Percentiles rank a stretch among this genome's conserved stretches.
Evolutionary conservation across 2,797 vertebrate species (phyloP).

Genomic region (Sebastes iracundus): DNA sequence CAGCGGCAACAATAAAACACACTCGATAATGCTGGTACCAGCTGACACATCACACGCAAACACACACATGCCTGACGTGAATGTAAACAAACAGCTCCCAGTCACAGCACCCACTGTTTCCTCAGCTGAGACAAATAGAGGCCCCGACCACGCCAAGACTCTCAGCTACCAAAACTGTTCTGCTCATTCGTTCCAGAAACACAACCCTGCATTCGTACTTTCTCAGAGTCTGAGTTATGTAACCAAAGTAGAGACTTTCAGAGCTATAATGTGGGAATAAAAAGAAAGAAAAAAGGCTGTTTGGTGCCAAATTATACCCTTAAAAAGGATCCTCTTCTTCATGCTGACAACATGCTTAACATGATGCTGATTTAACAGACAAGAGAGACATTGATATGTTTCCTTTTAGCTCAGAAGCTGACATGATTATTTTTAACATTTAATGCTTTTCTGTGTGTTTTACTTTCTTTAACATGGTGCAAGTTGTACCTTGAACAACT

Average conservation of each 20-base stretch:
- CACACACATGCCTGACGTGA: slow-evolving; percentile 50
- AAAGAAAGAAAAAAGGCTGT: background rate
- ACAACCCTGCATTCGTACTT: background rate
- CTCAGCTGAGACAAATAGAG: slow-evolving; percentile 58
- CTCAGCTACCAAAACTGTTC: slow-evolving; percentile 44
- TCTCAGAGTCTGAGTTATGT: slow-evolving; percentile 17
- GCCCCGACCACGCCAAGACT: background rate
- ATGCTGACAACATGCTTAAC: background rate
- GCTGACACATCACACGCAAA: slow-evolving; percentile 56
- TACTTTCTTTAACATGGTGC: background rate
- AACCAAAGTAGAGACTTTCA: background rate
- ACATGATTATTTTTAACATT: background rate
- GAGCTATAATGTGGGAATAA: background rate
- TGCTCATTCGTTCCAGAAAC: slow-evolving; percentile 33
- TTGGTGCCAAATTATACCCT: background rate
- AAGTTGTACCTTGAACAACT: background rate
- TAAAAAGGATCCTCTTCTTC: background rate
- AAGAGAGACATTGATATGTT: background rate
- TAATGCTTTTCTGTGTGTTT: background rate
- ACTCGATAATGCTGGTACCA: slow-evolving; percentile 42
- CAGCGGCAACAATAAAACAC: slow-evolving; percentile 36
- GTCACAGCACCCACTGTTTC: slow-evolving; percentile 52
- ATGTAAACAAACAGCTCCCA: slow-evolving; percentile 56
- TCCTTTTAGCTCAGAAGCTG: background rate
- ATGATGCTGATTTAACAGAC: background rate